Conservation (phyloP, 1,140 invertebrate genomes). For the Lutraria rhynchaena region DNA sequence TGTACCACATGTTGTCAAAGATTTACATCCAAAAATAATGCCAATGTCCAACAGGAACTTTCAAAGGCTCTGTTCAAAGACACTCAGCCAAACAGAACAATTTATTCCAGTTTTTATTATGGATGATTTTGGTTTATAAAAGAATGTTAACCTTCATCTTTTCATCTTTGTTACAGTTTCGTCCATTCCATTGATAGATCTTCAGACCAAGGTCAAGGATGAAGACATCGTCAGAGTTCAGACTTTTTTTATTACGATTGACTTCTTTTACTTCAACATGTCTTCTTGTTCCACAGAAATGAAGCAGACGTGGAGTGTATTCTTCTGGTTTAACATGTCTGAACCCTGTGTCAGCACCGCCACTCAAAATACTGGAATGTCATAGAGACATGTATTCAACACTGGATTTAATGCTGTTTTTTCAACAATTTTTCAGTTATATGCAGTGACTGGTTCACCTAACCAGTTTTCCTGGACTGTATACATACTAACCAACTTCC, state of each 20-base stretch:
- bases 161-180: conserved; percentile 77
- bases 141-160: conserved; percentile 78
- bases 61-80: too few species aligned
- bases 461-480: too few species aligned
- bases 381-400: not conserved
- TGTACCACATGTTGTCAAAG: too few species aligned
- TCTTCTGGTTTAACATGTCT: conserved; percentile 82
- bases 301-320: conserved; percentile 86
- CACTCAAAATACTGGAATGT: conserved; percentile 83
- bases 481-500: too few species aligned
- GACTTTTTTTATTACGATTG: conserved; percentile 46
- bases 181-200: conserved; percentile 88
- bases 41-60: too few species aligned
- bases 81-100: too few species aligned
- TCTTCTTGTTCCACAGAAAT: conserved; percentile 77
- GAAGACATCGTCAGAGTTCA: conserved; percentile 95
- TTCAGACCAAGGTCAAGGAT: conserved; percentile 91
- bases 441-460: too few species aligned
- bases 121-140: too few species aligned
- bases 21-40: too few species aligned
- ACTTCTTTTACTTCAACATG: conserved; percentile 71
- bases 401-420: too few species aligned
- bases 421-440: too few species aligned
- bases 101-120: too few species aligned
- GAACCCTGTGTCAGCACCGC: conserved; percentile 85